A percentile compares a stretch with the other conserved stretches of the same genome.
These are phyloP conservation scores for Bathynomus jamesi DNA, from an alignment of 1,140 invertebrate genomes.

Conservation along the genomic window DNA sequence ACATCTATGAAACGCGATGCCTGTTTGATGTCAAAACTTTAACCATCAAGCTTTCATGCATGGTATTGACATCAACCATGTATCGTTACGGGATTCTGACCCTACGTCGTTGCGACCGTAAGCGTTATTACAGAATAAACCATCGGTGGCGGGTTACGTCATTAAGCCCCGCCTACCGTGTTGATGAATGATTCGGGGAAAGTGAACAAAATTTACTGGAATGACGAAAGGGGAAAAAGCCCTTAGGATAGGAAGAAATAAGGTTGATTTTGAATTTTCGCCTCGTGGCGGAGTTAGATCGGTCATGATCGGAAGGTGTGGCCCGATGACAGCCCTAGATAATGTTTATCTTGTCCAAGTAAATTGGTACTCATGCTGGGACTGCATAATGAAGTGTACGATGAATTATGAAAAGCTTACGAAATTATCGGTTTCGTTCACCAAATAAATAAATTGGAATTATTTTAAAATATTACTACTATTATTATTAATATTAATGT, in stretches of 20 bases:
- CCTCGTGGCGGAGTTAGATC: no score
- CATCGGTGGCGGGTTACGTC: background rate
- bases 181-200: background rate
- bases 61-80: background rate
- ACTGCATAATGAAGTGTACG: background rate
- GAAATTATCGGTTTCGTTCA: background rate
- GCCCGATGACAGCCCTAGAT: background rate
- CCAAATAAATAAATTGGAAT: background rate
- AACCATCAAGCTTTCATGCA: background rate
- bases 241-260: background rate
- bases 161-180: background rate
- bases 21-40: conserved; percentile 1
- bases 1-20: background rate
- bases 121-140: background rate
- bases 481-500: no score
- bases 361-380: background rate
- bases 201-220: no score
- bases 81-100: background rate
- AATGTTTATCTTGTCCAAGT: background rate
- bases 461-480: no score
- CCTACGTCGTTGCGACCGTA: background rate
- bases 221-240: background rate
- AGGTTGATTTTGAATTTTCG: background rate
- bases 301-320: background rate
- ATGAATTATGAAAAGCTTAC: background rate